Conservation (phyloP, 2,888 invertebrate genomes). For the Leucania comma region DNA sequence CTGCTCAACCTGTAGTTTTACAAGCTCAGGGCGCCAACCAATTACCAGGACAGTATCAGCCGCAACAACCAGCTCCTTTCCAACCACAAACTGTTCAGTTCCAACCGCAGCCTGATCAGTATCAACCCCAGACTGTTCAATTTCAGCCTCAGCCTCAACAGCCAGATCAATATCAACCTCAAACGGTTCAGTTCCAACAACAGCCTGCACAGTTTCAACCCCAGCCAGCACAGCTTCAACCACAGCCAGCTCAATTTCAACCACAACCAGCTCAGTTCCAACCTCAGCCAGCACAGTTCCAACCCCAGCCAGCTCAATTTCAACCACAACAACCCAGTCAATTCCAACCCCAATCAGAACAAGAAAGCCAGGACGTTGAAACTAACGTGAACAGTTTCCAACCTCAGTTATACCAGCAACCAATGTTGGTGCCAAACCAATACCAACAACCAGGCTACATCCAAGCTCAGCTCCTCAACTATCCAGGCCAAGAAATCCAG, state of each 20-base stretch:
- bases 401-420: conserved; percentile 61
- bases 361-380: conserved; percentile 58
- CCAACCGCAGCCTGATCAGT: conserved; percentile 65
- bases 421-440: conserved; percentile 59
- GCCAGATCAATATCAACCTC: conserved; percentile 51
- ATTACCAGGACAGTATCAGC: conserved; percentile 46
- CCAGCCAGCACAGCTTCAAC: conserved; percentile 37
- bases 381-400: conserved; percentile 55
- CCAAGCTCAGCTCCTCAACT: conserved; percentile 65
- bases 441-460: conserved; percentile 62
- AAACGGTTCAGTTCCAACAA: conserved; percentile 41
- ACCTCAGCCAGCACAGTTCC: conserved; percentile 54
- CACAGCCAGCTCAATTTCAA: conserved; percentile 39
- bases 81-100: conserved; percentile 68
- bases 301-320: conserved; percentile 65
- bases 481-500: conserved; percentile 65
- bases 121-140: conserved; percentile 67
- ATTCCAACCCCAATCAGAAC: conserved; percentile 48
- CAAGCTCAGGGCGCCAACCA: conserved; percentile 64
- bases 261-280: conserved; percentile 34
- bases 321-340: conserved; percentile 45
- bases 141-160: conserved; percentile 63
- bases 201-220: conserved; percentile 45
- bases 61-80: conserved; percentile 70
- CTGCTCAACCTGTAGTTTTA: conserved; percentile 61